Evolutionary conservation across 2,113 vertebrate genomes (phyloP).

Genomic region (Oryzias curvinotus): DNA sequence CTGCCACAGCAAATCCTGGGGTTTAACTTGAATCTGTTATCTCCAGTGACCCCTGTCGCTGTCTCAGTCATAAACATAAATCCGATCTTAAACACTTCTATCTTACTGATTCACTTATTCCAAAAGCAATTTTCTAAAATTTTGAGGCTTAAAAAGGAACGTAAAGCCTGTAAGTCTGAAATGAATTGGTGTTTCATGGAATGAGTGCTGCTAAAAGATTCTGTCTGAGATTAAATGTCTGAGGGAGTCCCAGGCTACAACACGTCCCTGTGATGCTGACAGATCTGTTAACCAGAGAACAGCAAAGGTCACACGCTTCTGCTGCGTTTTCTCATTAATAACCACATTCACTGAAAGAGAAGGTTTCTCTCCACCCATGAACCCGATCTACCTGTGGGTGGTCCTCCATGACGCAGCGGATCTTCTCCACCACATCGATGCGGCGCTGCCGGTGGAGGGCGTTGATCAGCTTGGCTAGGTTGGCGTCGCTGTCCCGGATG

Average conservation of each 20-base stretch:
- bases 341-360: neutral
- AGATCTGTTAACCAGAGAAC: constrained; percentile 9
- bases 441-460: constrained; percentile 90
- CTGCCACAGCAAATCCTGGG: neutral
- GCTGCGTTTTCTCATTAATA: neutral
- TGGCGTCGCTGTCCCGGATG: constrained; percentile 89
- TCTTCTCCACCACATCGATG: constrained; percentile 95
- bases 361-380: too few species aligned
- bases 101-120: constrained; percentile 1
- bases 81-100: neutral
- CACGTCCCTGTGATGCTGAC: constrained; percentile 1
- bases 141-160: neutral
- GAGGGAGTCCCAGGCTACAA: constrained; percentile 1
- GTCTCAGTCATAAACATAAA: constrained; percentile 1
- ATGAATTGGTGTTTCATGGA: constrained; percentile 21
- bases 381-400: constrained; percentile 82
- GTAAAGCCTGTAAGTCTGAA: constrained; percentile 11
- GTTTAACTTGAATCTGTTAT: neutral
- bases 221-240: constrained; percentile 28
- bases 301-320: constrained; percentile 4
- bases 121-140: neutral
- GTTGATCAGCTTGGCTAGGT: constrained; percentile 94
- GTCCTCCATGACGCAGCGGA: constrained; percentile 94
- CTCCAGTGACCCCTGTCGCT: neutral
- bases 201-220: constrained; percentile 26